These are phyloP conservation scores for Dinocampus coccinellae DNA, from an alignment of 2,888 invertebrate species.

Conservation along the genomic window DNA sequence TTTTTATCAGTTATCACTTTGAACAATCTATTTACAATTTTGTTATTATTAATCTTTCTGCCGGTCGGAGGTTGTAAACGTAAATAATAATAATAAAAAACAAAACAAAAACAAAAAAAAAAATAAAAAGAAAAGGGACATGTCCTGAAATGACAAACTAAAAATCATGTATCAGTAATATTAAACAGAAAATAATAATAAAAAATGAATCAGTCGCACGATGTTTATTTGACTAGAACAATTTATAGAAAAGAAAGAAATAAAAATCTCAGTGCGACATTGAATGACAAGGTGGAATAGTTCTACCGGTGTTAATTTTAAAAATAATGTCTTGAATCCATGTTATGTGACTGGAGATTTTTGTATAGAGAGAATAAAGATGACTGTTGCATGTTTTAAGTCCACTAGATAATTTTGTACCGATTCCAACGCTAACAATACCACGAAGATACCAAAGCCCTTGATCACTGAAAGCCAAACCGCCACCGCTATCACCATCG, in stretches of 20 bases:
- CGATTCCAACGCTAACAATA: conserved; percentile 68
- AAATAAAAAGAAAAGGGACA: no score
- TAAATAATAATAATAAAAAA: neutral
- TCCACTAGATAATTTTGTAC: conserved; percentile 46
- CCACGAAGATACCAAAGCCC: conserved; percentile 68
- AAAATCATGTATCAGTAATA: neutral
- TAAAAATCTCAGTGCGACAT: neutral
- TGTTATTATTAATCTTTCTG: neutral
- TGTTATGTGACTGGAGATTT: conserved; percentile 57
- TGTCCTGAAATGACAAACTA: no score
- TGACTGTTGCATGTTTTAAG: conserved; percentile 57
- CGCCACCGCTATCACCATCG: conserved; percentile 71
- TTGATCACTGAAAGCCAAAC: conserved; percentile 63
- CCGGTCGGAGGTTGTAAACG: neutral
- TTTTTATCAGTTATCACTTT: neutral
- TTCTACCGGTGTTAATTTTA: conserved; percentile 45
- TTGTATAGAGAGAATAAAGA: conserved; percentile 65
- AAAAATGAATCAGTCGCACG: neutral
- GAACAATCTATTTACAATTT: neutral
- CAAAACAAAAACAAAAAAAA: neutral
- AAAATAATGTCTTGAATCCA: conserved; percentile 62
- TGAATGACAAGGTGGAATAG: conserved; percentile 44
- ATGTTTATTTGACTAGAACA: neutral
- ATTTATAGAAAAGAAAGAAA: neutral
- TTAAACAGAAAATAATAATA: neutral